A percentile compares a stretch with the other conserved stretches of the same genome.
These are phyloP conservation scores for Ciconia stormi DNA, from an alignment of 2,113 vertebrate genomes.

Conservation along the genomic window DNA sequence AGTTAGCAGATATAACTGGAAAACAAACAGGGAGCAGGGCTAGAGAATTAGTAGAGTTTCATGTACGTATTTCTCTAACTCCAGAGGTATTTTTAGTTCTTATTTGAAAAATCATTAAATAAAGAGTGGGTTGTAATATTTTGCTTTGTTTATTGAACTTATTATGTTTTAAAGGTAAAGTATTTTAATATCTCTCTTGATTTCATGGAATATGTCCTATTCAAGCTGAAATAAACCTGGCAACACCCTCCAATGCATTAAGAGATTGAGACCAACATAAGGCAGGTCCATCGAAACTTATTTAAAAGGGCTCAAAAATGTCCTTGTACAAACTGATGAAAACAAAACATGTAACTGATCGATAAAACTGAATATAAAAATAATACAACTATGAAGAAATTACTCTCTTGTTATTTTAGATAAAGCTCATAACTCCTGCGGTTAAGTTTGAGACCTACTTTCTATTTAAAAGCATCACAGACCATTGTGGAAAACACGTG, in stretches of 20 bases:
- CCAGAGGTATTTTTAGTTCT: neutral
- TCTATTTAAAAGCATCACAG: neutral
- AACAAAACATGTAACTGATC: neutral
- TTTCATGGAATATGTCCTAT: neutral
- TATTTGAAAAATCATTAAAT: neutral
- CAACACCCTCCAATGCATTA: neutral
- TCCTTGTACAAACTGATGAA: neutral
- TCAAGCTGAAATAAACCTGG: neutral
- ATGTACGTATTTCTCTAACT: neutral
- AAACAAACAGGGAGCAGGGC: neutral
- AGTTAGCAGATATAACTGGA: neutral
- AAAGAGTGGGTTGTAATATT: neutral
- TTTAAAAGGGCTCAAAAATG: neutral
- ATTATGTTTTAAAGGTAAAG: neutral
- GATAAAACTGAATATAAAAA: neutral
- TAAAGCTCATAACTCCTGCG: neutral
- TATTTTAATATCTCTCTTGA: neutral
- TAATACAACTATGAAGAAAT: neutral
- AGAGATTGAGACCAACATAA: neutral
- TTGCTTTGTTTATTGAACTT: neutral
- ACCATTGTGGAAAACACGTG: neutral
- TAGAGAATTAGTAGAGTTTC: neutral
- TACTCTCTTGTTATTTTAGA: neutral
- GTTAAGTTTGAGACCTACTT: neutral
- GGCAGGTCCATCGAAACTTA: accelerated